Percentiles rank a stretch among this genome's conserved stretches.
Evolutionary conservation across 2,888 invertebrate species (phyloP).

Genomic region (Seladonia tumulorum): DNA sequence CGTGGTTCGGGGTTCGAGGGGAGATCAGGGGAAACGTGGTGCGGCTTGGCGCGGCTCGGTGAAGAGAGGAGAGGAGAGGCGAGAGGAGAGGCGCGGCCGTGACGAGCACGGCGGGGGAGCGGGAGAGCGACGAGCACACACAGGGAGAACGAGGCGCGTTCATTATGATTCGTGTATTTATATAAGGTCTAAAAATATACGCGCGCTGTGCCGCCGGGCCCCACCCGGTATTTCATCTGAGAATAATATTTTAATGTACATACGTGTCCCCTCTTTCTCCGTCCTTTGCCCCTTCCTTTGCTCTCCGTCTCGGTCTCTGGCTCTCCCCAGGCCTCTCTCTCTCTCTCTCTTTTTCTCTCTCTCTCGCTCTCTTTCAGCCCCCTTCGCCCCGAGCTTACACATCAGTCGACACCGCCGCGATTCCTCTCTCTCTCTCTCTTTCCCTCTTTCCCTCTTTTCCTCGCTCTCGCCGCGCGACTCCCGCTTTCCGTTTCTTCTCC

Average conservation of each 20-base stretch:
- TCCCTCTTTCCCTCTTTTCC: conserved; percentile 57
- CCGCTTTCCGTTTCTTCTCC: conserved; percentile 47
- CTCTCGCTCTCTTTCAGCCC: conserved; percentile 23
- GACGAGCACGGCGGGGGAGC: conserved; percentile 29
- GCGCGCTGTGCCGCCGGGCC: conserved; percentile 81
- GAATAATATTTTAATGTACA: conserved; percentile 84
- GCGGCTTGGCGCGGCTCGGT: background rate
- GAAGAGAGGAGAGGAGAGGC: conserved; percentile 20
- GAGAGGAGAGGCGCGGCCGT: conserved; percentile 41
- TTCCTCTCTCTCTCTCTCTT: conserved; percentile 56
- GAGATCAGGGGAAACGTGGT: background rate
- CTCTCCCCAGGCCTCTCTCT: conserved; percentile 30
- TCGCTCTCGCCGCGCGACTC: conserved; percentile 65
- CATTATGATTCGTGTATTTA: conserved; percentile 85
- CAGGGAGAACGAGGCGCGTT: conserved; percentile 78
- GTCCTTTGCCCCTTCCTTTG: conserved; percentile 58
- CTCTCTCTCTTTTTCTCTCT: conserved; percentile 65
- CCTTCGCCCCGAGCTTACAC: conserved; percentile 41
- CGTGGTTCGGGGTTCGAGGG: conserved; percentile 2
- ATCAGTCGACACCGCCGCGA: conserved; percentile 56
- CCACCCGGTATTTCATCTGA: conserved; percentile 84
- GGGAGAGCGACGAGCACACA: conserved; percentile 60
- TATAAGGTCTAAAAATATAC: conserved; percentile 84
- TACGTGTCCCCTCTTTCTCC: conserved; percentile 71
- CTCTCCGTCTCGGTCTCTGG: background rate